A percentile compares a stretch with the other conserved stretches of the same genome.
Evolutionary conservation across 2,888 invertebrate species (phyloP).

Genomic region (Odontocolon sp.): DNA sequence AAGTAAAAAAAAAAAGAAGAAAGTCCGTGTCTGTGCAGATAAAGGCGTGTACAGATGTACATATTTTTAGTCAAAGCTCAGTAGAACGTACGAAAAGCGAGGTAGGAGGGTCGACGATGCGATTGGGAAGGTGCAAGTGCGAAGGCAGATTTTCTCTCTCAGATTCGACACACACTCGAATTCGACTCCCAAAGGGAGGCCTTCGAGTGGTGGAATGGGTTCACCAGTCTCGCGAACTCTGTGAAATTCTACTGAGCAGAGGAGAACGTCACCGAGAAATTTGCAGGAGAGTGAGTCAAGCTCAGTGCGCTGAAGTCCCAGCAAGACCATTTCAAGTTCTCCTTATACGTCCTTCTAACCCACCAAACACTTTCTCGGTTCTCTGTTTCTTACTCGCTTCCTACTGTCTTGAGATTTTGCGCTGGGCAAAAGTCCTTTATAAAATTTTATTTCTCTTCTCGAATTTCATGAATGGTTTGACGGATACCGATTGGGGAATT

Average conservation of each 20-base stretch:
- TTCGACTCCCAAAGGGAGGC: slow-evolving; percentile 27
- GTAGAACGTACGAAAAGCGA: not conserved
- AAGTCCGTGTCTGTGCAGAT: too few relatives aligned
- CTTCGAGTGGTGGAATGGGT: slow-evolving; percentile 12
- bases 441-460: too few relatives aligned
- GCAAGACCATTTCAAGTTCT: slow-evolving; percentile 17
- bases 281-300: slow-evolving; percentile 10
- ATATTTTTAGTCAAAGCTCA: not conserved
- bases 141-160: slow-evolving; percentile 28
- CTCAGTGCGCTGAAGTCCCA: slow-evolving; percentile 4
- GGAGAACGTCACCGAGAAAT: slow-evolving; percentile 8
- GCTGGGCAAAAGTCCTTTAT: too few relatives aligned
- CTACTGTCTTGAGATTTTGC: not conserved
- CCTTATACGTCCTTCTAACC: not conserved
- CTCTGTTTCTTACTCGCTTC: slow-evolving; percentile 32
- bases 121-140: not conserved
- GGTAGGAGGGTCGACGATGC: not conserved
- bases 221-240: slow-evolving; percentile 34
- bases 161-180: slow-evolving; percentile 25
- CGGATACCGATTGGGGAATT: too few relatives aligned
- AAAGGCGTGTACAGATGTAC: slow-evolving; percentile 12
- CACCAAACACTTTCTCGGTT: slow-evolving; percentile 50
- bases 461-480: too few relatives aligned
- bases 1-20: too few relatives aligned
- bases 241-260: slow-evolving; percentile 32